Evolutionary conservation across 1,140 invertebrate genomes (phyloP), one percentile per base, ranked within the genome.

Genomic region (Bombus waltoni): DNA sequence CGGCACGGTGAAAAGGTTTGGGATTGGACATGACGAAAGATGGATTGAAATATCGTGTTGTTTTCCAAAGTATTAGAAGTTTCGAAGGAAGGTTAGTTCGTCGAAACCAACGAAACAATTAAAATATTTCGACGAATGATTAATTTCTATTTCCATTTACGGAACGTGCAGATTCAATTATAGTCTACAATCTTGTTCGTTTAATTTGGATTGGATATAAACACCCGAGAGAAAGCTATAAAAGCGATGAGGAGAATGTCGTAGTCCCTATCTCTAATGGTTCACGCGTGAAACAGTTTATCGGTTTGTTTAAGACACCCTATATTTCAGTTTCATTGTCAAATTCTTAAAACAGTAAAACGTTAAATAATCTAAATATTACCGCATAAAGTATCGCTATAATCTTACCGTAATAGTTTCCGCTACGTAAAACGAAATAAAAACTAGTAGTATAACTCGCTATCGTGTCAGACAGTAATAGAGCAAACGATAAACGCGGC

Each of bases 381-480:
- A 18, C 10, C 5, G 2, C 13, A 32, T 47, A n/a, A 72, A n/a
- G 40, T 65, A 44, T 32, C 11, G 6, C 10, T 53, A 22, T 53
- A 53, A 53, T 53, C 47, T 53, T 53, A 53, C 18, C 4, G 62
- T 53, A 40, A 68, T 13, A 57, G 25, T 9, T 44, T 35, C 28
- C 6, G 35, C 4, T 53, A 53, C 18, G 47, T 53, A 53, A 53
- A 53, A 22, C 28, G 38, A 65, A 74, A 32, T 44, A 66, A 35
- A 22, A 18, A 22, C 44, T 4, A 78, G 82, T 59, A 22, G 82
- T 78, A 28, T 22, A 71, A 78, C 59, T 4, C 82, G 40, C 35
- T 83, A 40, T 71, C 74, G 38, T 44, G 74, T 42, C 62, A 22
- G 74, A 42, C 53, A 78, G 65, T 68, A 57, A 62, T 76, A 53